Evolutionary conservation across 2,888 invertebrate genomes (phyloP), one percentile per base, ranked within the genome.

Genomic region (Cataglyphis livida): DNA sequence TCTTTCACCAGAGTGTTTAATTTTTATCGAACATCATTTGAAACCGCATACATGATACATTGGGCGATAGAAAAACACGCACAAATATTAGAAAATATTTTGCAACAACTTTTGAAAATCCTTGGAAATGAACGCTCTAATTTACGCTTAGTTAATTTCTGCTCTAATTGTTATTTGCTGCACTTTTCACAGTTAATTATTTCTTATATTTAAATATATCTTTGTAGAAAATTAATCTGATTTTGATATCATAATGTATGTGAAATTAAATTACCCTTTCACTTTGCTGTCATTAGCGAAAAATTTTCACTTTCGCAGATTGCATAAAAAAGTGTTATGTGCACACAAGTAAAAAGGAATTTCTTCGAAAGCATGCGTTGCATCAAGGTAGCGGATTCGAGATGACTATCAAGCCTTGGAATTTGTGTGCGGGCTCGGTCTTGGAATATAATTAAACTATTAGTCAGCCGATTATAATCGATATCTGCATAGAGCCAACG

Each of bases 361-460:
- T 70, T 78, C 57, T 57, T 18, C 10, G 57, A 44, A 59, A 59
- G 21, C 32, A 32, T 28, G 32, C 28, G 7, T 54, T 28, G 54
- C 41, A 28, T 44, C n/a, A 15, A 64, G n/a, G 5, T 21, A 44
- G 25, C 21, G 41, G 41, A 59, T 32, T 78, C 12, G 35, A 3
- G 7, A 79, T 79, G 78, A 78, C 59, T 70, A 59, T 71, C 44
- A 61, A 35, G 5, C 12, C 1, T 25, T 25, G 71, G 78, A 79
- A 79, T 59, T 44, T 12, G 9, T 38, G 35, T 35, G 7, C 59
- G 10, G 44, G n/a, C 32, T 70, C 21, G 21, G 35, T 44, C 25
- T 21, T 28, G 32, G 3, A 6, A 61, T 79, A 79, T 79, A 79
- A 79, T 79, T 79, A 59, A 79, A 79, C 44, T 71, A 71, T 79